Percentiles rank a stretch among this genome's conserved stretches.
phyloP scores from a whole-genome alignment of 1,140 invertebrate species.

The Ceratoteleas bidentatus region DNA sequence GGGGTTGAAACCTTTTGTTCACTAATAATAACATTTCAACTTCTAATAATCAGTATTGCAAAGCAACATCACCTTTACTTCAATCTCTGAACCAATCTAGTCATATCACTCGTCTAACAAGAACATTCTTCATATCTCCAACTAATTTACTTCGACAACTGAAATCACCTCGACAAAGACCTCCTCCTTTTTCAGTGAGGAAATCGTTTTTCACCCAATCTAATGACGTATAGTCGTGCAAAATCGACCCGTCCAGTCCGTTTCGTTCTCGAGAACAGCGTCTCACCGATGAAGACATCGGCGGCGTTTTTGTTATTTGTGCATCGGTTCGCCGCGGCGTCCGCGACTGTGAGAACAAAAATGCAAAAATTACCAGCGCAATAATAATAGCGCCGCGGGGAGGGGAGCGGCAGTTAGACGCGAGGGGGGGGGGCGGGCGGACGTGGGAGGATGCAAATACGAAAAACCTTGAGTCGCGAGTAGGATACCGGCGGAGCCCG shows the following conservation, averaged over 20 bases:
- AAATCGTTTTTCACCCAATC: conserved; percentile 12
- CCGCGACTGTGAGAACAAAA: conserved; percentile 55
- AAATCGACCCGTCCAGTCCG: not conserved
- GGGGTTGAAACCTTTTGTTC: too few relatives aligned
- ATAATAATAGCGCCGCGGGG: conserved; percentile 47
- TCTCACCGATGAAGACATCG: conserved; percentile 34
- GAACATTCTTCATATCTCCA: too few relatives aligned
- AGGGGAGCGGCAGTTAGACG: conserved; percentile 22
- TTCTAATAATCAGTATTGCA: too few relatives aligned
- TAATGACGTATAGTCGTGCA: not conserved
- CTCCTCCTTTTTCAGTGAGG: too few relatives aligned
- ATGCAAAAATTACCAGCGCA: conserved; percentile 55
- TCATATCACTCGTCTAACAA: too few relatives aligned
- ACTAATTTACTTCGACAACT: too few relatives aligned
- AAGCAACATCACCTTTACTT: too few relatives aligned
- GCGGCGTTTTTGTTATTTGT: conserved; percentile 37
- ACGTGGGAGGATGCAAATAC: conserved; percentile 77
- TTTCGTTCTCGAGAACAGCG: conserved; percentile 40
- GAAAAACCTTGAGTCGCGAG: conserved; percentile 73
- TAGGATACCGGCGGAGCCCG: conserved; percentile 64
- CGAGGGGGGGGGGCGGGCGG: conserved; percentile 54
- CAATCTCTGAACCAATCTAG: too few relatives aligned
- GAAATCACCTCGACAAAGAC: too few relatives aligned
- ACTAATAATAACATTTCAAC: too few relatives aligned
- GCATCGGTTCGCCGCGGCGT: conserved; percentile 25